Evolutionary conservation across 2,797 vertebrate species (phyloP).

Genomic region (Trachurus trachurus): DNA sequence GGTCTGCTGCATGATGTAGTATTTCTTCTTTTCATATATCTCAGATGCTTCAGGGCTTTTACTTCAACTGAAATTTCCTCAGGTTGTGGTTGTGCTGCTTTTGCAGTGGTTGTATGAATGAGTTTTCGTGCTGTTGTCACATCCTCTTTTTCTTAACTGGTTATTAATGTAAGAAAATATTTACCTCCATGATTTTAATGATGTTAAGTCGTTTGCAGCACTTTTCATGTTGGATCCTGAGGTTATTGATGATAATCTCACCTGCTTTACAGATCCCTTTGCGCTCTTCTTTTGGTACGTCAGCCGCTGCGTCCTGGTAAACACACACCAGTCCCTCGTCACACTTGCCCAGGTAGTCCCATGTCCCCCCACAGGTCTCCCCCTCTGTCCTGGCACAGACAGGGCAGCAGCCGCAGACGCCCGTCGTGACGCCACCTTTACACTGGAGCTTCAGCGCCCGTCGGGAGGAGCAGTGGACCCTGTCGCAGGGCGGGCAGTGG

Average conservation of each 20-base stretch:
- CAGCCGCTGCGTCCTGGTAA: slow-evolving; percentile 57
- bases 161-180: no score
- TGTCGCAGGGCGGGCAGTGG: slow-evolving; percentile 84
- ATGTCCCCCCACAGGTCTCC: slow-evolving; percentile 82
- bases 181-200: background rate
- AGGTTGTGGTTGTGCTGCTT: no score
- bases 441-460: slow-evolving; percentile 79
- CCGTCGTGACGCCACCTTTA: slow-evolving; percentile 80
- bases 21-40: no score
- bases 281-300: slow-evolving; percentile 52
- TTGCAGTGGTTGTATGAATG: background rate
- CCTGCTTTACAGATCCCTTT: slow-evolving; percentile 80
- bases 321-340: slow-evolving; percentile 82
- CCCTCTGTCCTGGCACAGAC: slow-evolving; percentile 76
- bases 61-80: no score
- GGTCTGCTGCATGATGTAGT: background rate
- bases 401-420: slow-evolving; percentile 84
- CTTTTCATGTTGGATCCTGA: background rate
- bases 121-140: background rate
- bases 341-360: slow-evolving; percentile 86
- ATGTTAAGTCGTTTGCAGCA: background rate
- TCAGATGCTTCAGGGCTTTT: no score
- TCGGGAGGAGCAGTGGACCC: slow-evolving; percentile 81
- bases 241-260: slow-evolving; percentile 37
- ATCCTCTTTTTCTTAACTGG: no score